Evolutionary conservation across 2,888 invertebrate genomes (phyloP).

Genomic region (Hyposoter dolosus): DNA sequence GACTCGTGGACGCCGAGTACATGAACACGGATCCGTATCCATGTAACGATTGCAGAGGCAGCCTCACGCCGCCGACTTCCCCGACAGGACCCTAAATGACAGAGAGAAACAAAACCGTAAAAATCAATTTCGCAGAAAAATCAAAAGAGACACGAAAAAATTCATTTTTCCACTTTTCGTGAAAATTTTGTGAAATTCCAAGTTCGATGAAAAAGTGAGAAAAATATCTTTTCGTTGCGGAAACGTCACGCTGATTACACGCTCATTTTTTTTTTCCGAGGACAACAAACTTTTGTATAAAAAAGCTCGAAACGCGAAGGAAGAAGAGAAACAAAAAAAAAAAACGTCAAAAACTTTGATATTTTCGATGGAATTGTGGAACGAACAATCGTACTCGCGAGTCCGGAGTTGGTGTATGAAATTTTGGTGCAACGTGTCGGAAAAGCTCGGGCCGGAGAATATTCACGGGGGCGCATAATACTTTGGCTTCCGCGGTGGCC

Average conservation of each 20-base stretch:
- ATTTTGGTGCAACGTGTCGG: slow-evolving; percentile 13
- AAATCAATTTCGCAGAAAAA: not conserved
- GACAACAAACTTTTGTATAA: not conserved
- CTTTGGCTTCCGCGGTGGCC: slow-evolving; percentile 42
- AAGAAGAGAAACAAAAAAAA: not conserved
- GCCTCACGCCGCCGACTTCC: slow-evolving; percentile 84
- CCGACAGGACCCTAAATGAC: slow-evolving; percentile 81
- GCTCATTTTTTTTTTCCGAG: not conserved
- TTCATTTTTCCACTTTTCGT: not conserved
- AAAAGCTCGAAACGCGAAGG: not conserved
- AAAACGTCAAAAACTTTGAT: not conserved
- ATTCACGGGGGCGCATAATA: slow-evolving; percentile 26
- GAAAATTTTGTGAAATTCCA: not conserved
- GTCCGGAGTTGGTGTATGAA: not conserved
- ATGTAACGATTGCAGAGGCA: slow-evolving; percentile 84
- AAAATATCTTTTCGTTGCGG: not conserved
- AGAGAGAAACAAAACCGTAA: not conserved
- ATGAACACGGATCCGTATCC: slow-evolving; percentile 84
- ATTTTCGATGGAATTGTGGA: slow-evolving; percentile 20
- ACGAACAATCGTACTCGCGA: slow-evolving; percentile 8
- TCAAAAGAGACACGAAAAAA: not conserved
- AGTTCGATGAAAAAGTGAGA: not conserved
- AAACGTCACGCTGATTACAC: not conserved
- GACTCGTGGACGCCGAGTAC: slow-evolving; percentile 84
- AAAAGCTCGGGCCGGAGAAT: slow-evolving; percentile 29